These are phyloP conservation scores for Drosophila pachea DNA, from an alignment of 1,140 invertebrate genomes.

Conservation along the genomic window DNA sequence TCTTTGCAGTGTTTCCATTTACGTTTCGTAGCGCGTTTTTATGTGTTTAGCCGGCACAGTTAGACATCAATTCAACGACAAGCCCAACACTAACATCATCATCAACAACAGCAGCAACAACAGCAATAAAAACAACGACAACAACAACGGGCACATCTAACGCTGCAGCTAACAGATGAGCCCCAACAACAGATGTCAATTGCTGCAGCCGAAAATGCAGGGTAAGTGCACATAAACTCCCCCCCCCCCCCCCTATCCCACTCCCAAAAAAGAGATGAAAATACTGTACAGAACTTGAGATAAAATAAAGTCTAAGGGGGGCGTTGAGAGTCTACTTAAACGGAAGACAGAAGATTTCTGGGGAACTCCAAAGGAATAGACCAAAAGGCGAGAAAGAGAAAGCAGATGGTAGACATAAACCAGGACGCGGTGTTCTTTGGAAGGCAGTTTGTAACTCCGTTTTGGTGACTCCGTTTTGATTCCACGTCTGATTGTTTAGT, in stretches of 20 bases:
- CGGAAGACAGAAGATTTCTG: background rate
- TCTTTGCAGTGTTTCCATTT: conserved; percentile 69
- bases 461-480: too few species aligned
- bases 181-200: conserved; percentile 82
- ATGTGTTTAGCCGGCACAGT: conserved; percentile 36
- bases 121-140: conserved; percentile 33
- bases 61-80: conserved; percentile 40
- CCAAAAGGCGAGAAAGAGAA: background rate
- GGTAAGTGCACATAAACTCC: conserved; percentile 77
- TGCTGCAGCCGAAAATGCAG: conserved; percentile 83
- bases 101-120: conserved; percentile 30
- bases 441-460: too few species aligned
- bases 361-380: background rate
- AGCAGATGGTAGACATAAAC: too few species aligned
- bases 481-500: background rate
- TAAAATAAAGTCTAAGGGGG: background rate
- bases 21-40: conserved; percentile 57
- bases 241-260: too few species aligned
- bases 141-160: conserved; percentile 72
- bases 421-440: too few species aligned
- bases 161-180: conserved; percentile 79
- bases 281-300: conserved; percentile 9
- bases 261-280: background rate
- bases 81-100: too few species aligned
- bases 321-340: background rate